Base-by-base conservation (phyloP, 2,113 vertebrate species). In the Sceloporus undulatus region DNA sequence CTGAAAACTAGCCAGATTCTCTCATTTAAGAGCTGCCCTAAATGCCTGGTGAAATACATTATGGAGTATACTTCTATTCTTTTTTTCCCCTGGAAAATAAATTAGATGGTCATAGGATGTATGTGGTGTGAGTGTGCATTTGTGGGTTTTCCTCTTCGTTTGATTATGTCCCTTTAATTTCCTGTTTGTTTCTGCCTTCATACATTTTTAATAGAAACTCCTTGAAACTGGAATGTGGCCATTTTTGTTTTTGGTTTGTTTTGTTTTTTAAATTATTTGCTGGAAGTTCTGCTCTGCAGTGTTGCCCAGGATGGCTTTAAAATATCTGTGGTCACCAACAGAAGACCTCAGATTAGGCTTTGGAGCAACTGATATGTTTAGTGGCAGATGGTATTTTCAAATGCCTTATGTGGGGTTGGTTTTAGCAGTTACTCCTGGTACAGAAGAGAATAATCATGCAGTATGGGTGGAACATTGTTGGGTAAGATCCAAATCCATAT, bases 191-290 rank as follows among this genome's bases (percentile, higher is more conserved):
- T 91, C 85, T 86, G 87, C 81, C 48, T 82, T 90, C 82, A 40
- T 90, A 73, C 65, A 92, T 90, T 68, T 87, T 92, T 79, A 91
- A 86, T 88, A 74, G 42, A 40, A 93, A 91, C 76, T 89, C 85
- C 68, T 40, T 80, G 80, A 83, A 75, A 90, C 90, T 88, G 71
- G 4, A 34, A 70, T 85, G 77, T 91, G 65, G 52, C n/a, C 18
- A 4, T 40, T 11, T 48, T 48, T 48, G 48, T 48, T 48, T 48
- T 48, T 48, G 1, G 4, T 70, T 34, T 34, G 34, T 34, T 34
- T 34, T 34, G 34, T 84, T 38, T 74, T 8, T 85, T 29, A 87
- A 48, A 48, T 4, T 48, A 70, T 88, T 62, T 27, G 79, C 94
- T 92, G 79, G 70, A 62, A 81, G 42, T 85, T 70, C 27, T 68